A percentile compares a stretch with the other conserved stretches of the same genome.
Evolutionary conservation across 2,113 vertebrate genomes (phyloP).

Genomic region (Falco punctatus): DNA sequence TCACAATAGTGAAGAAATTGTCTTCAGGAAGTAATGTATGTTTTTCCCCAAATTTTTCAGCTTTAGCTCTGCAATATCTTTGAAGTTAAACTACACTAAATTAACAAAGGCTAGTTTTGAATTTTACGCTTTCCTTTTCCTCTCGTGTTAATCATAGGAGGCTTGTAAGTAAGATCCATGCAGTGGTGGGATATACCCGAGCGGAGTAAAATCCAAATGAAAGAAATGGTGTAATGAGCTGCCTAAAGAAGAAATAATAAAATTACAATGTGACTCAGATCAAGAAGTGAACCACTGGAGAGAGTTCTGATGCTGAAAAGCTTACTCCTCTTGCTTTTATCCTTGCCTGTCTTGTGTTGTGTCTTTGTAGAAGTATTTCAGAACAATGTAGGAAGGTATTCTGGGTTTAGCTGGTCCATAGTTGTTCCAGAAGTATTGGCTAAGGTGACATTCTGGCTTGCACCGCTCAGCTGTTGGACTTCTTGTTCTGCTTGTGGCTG

Average conservation of each 20-base stretch:
- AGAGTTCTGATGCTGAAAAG: neutral
- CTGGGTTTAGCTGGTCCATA: conserved; percentile 1
- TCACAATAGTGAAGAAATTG: neutral
- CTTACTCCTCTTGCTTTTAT: neutral
- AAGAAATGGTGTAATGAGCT: neutral
- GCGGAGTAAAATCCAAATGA: neutral
- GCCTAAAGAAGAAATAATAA: neutral
- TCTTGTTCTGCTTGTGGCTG: conserved; percentile 30
- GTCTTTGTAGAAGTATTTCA: neutral
- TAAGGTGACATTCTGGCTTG: neutral
- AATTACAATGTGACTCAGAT: neutral
- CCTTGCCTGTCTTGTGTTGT: neutral
- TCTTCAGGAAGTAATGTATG: neutral
- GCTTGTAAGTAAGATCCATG: neutral
- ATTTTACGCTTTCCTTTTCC: neutral
- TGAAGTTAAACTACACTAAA: neutral
- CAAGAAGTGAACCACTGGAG: neutral
- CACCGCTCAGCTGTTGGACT: neutral
- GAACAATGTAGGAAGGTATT: neutral
- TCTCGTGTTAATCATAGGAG: neutral
- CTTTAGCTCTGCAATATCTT: neutral
- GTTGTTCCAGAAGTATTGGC: neutral
- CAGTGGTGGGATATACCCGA: neutral
- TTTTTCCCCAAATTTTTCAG: neutral
- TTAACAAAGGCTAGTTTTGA: neutral